A percentile compares a stretch with the other conserved stretches of the same genome.
Conservation (phyloP, 2,797 vertebrate genomes). For the Coreius guichenoti region DNA sequence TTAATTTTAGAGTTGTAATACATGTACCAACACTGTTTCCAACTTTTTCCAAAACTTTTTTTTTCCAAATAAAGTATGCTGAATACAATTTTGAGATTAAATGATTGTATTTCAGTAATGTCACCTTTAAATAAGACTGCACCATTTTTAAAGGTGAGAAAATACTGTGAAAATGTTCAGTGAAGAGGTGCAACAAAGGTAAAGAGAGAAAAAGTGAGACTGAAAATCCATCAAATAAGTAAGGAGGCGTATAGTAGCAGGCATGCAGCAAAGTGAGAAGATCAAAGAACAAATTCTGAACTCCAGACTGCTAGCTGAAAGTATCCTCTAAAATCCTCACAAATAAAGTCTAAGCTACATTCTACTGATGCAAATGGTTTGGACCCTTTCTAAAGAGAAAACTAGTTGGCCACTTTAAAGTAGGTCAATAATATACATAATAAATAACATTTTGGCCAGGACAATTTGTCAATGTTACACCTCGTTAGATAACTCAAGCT, state of each 20-base stretch:
- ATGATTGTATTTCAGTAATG: not conserved
- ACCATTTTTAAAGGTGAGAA: conserved; percentile 62
- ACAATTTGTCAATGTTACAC: not conserved
- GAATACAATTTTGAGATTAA: not conserved
- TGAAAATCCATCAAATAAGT: conserved; percentile 61
- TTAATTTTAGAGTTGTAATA: not conserved
- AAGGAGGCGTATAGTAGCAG: conserved; percentile 57
- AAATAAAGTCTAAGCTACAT: not conserved
- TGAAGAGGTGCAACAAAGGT: conserved; percentile 57
- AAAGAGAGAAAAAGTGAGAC: conserved; percentile 64
- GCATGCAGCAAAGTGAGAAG: conserved; percentile 75
- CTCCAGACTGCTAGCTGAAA: conserved; percentile 76
- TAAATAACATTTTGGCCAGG: not conserved
- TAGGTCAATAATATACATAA: too few relatives aligned
- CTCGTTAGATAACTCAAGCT: not conserved
- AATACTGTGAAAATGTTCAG: conserved; percentile 57
- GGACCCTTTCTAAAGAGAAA: not conserved
- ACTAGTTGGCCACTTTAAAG: not conserved
- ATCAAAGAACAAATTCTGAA: conserved; percentile 69
- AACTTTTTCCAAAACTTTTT: not conserved
- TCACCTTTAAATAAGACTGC: conserved; percentile 8
- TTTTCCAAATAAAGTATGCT: not conserved
- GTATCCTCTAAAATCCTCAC: conserved; percentile 35
- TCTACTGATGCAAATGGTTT: not conserved
- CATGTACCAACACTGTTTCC: not conserved